Evolutionary conservation across 2,113 vertebrate genomes (phyloP), one percentile per base, ranked within the genome.

Genomic region (Stomatorhinus ivindoensis): DNA sequence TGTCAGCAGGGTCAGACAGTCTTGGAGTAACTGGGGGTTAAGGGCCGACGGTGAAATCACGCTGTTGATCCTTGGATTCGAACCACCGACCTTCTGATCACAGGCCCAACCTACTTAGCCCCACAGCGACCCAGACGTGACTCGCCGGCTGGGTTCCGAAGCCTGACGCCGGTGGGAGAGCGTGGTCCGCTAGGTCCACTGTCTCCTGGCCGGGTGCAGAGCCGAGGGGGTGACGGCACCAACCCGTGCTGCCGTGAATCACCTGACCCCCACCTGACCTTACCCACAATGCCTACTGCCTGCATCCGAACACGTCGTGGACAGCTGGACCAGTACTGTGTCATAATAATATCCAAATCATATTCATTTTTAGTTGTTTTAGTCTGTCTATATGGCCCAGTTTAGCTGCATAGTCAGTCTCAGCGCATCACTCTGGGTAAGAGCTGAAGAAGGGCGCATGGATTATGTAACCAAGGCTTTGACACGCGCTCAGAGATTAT

Each of bases 401-500:
- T 47, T 84, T 8, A 44, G 80, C 44, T 24, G 39, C 44, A 47
- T 47, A 82, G 35, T 44, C 17, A 84, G 21, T 5, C 21, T 24
- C 35, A 47, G 80, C 5, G 10, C 44, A 47, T 83, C 21, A 4
- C 82, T 84, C 82, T 84, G 82, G 44, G 46, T 84, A 47, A 84
- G 46, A 47, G 82, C 15, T 8, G 10, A 47, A 44, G 19, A 35
- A 87, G n/a, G 50, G n/a, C 2, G 3, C 50, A 55, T 53, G 50
- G 47, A 87, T 61, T 58, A 87, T n/a, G 35, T 61, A 65, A 87
- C 3, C 35, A 44, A 39, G 24, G 55, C 31, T 65, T 9, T 61
- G 87, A 44, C 53, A 61, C 15, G 8, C 87, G 65, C 35, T 44
- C 42, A 88, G 91, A 69, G 86, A 87, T 87, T 61, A 87, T 27